phyloP scores from a whole-genome alignment of 2,888 invertebrate species.

The Polydrusus pterygomalis region DNA sequence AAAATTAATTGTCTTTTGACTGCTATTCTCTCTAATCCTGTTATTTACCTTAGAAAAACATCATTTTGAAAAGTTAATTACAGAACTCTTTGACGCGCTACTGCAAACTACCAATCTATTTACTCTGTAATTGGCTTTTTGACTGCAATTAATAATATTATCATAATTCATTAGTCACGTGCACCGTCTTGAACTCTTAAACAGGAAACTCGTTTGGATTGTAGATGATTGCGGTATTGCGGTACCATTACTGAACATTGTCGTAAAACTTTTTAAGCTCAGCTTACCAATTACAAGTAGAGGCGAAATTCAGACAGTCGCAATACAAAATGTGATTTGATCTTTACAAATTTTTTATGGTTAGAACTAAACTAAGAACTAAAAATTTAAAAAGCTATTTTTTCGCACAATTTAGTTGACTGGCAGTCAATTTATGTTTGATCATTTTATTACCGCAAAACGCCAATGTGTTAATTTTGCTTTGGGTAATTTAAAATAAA shows the following conservation, averaged over 20 bases:
- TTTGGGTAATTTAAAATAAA: conserved; percentile 22
- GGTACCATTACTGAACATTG: not conserved
- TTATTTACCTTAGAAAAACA: too few species aligned
- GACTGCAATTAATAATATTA: too few species aligned
- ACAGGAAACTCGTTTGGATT: conserved; percentile 15
- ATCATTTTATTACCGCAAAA: conserved; percentile 10
- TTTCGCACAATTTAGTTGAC: conserved; percentile 10
- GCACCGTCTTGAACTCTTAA: not conserved
- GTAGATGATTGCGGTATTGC: conserved; percentile 4
- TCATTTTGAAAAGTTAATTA: too few species aligned
- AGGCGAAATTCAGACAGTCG: not conserved
- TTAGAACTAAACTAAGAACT: too few species aligned
- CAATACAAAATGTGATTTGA: not conserved
- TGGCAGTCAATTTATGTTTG: conserved; percentile 22
- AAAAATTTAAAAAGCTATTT: conserved; percentile 15
- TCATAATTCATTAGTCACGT: not conserved
- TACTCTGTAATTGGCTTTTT: too few species aligned
- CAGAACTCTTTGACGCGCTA: too few species aligned
- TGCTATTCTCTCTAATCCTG: too few species aligned
- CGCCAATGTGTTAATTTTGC: conserved; percentile 20
- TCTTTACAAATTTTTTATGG: conserved; percentile 5
- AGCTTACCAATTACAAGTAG: not conserved
- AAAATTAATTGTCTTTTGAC: too few species aligned
- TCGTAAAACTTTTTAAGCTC: conserved; percentile 6
- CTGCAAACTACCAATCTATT: too few species aligned